Evolutionary conservation across 2,888 invertebrate species (phyloP).

Genomic region (Drosophila nigricruria): DNA sequence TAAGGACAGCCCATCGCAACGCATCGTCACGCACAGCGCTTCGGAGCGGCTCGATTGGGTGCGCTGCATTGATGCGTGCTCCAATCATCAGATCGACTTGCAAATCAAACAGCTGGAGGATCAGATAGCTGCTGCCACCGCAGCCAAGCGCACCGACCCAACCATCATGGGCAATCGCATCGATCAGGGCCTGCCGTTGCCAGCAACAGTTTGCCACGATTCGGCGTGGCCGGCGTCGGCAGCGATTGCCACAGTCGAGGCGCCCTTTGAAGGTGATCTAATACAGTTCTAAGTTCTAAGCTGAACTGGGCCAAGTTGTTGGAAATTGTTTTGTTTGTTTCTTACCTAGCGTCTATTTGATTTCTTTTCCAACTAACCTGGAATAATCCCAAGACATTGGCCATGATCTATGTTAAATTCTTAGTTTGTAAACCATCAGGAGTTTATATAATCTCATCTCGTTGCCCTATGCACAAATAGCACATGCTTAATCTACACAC

Average conservation of each 20-base stretch:
- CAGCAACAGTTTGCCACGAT: constrained; percentile 80
- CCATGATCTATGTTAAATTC: constrained; percentile 25
- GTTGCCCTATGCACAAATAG: constrained; percentile 9
- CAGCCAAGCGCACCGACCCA: background rate
- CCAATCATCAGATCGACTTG: constrained; percentile 92
- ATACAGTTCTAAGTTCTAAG: constrained; percentile 85
- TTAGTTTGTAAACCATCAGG: constrained; percentile 34
- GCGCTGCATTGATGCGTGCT: constrained; percentile 92
- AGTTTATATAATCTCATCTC: constrained; percentile 10
- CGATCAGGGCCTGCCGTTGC: constrained; percentile 87
- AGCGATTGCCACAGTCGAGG: constrained; percentile 14
- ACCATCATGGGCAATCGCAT: constrained; percentile 81
- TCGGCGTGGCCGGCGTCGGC: background rate
- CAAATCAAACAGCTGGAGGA: constrained; percentile 88
- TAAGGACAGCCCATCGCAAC: constrained; percentile 92
- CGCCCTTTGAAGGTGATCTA: constrained; percentile 88
- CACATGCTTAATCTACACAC: constrained; percentile 30
- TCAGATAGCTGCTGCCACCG: constrained; percentile 85
- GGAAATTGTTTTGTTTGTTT: constrained; percentile 38
- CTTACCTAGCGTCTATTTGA: background rate
- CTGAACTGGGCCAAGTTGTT: constrained; percentile 23
- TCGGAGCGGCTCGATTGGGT: constrained; percentile 94
- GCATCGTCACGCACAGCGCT: constrained; percentile 92
- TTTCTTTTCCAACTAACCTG: constrained; percentile 30
- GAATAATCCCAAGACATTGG: constrained; percentile 16